These are phyloP conservation scores for Catharus bicknelli DNA, from an alignment of 2,113 vertebrate genomes.

Conservation along the genomic window DNA sequence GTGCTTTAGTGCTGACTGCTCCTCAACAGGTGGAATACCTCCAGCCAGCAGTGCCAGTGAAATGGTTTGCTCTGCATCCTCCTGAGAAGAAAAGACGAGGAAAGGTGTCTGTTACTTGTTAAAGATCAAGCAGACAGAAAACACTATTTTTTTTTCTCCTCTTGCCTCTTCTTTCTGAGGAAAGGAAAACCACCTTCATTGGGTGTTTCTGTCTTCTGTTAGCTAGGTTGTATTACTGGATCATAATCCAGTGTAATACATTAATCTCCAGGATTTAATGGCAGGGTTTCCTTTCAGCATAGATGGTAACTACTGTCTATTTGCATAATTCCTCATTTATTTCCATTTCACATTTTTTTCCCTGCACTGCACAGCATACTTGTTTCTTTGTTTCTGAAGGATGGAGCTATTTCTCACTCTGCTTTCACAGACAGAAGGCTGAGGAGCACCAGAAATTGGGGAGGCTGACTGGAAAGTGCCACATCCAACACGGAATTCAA, in stretches of 20 bases:
- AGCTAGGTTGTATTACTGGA: background rate
- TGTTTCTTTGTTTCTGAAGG: background rate
- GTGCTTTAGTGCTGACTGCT: background rate
- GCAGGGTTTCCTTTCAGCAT: background rate
- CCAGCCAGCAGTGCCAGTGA: constrained; percentile 36
- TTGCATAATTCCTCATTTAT: background rate
- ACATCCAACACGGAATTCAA: background rate
- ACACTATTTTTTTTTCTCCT: background rate
- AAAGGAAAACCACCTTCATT: background rate
- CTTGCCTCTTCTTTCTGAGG: background rate
- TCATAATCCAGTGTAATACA: background rate
- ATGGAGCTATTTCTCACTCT: background rate
- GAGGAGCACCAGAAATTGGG: background rate
- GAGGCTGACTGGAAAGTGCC: background rate
- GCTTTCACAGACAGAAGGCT: background rate
- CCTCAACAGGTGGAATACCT: constrained; percentile 11
- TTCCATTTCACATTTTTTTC: background rate
- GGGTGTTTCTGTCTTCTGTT: background rate
- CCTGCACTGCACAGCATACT: background rate
- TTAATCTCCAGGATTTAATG: background rate
- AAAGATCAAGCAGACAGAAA: background rate
- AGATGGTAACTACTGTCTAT: background rate
- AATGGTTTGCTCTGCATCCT: background rate
- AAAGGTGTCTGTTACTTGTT: background rate
- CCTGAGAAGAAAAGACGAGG: background rate